Base-by-base conservation (phyloP, 2,113 vertebrate genomes). In the Anoura caudifer region DNA sequence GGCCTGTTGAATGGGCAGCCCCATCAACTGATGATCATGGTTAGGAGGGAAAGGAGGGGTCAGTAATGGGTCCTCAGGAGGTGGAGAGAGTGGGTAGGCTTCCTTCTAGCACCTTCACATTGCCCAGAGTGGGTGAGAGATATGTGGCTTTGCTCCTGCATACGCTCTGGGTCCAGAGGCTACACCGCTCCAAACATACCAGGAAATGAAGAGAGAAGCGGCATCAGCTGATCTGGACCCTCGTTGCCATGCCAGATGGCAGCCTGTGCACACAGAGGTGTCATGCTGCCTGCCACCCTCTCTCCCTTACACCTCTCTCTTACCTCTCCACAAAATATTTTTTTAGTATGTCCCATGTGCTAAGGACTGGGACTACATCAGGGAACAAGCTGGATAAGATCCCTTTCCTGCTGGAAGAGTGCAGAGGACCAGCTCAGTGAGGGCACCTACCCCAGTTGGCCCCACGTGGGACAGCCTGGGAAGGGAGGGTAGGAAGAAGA, bases 61-160 rank as follows among this genome's bases (percentile, higher is more conserved):
- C 63, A 33, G 24, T 22, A 33, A 38, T 17, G 38, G 17, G 72
- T 59, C 17, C 52, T 83, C 31, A 7, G 65, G 45, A 36, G 72
- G 67, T 4, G 4, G n/a, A 43, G 77, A 43, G 31, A 19, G 56
- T 24, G n/a, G 43, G 52, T 65, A 81, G 41, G 73, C 50, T 59
- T 50, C 45, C 70, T 43, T 75, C 43, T 26, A 26, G 45, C 81
- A 76, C 65, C 45, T 84, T 76, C 70, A 2, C 28, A 0, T 54
- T 41, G 14, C 45, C 56, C 63, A 70, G 52, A 59, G 41, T 28
- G 52, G 16, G 17, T 1, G 41, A 70, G 73, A 17, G 22, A n/a
- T 8, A 14, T 12, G 54, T 0, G 0, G 56, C 11, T 19, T 50
- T 28, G 7, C 33, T 33, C 43, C 13, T 10, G n/a, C 0, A 0